Base-by-base conservation (phyloP, 2,888 invertebrate species). In the Caprella mutica region DNA sequence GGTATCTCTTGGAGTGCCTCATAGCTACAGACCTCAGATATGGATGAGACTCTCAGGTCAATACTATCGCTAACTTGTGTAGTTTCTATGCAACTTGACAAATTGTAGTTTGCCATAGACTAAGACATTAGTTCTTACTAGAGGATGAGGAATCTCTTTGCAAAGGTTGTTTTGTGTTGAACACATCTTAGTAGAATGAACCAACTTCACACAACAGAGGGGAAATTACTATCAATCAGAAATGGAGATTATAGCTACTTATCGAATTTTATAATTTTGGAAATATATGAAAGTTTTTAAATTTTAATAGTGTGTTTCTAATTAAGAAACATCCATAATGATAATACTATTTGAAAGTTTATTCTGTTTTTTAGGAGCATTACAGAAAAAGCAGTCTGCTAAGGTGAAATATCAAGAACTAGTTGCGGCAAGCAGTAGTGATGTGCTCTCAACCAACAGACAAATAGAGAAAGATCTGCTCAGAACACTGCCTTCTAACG, bases 121-220 rank as follows among this genome's bases (percentile, higher is more conserved):
- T 89, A 97, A 2, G 91, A 94, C 69, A 92, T 92, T 82, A 90
- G 89, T 76, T 88, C 94, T 66, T 78, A 97, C 61, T 77, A 86
- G 40, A 79, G 96, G 66, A 82, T 97, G 66, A 98, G 97, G 97
- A 98, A 98, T 74, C 78, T 94, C 66, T 90, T 98, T 73, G 93
- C 94, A 73, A 85, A 90, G 69, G 92, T 94, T 72, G 97, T 6
- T 42, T n/a, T 57, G 29, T 35, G 24, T 44, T 44, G 21, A 9
- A n/a, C 24, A 17, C 21, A 12, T 27, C n/a, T 9, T 35, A n/a
- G 17, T 55, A 24, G 26, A 54, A 52, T n/a, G n/a, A n/a, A n/a
- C n/a, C n/a, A n/a, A n/a, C n/a, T n/a, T n/a, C n/a, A n/a, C n/a
- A n/a, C n/a, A n/a, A n/a, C n/a, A n/a, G n/a, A n/a, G n/a, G n/a